Percentiles rank a stretch among this genome's conserved stretches.
Evolutionary conservation across 2,888 invertebrate genomes (phyloP).

Genomic region (Ophion slaviceki): DNA sequence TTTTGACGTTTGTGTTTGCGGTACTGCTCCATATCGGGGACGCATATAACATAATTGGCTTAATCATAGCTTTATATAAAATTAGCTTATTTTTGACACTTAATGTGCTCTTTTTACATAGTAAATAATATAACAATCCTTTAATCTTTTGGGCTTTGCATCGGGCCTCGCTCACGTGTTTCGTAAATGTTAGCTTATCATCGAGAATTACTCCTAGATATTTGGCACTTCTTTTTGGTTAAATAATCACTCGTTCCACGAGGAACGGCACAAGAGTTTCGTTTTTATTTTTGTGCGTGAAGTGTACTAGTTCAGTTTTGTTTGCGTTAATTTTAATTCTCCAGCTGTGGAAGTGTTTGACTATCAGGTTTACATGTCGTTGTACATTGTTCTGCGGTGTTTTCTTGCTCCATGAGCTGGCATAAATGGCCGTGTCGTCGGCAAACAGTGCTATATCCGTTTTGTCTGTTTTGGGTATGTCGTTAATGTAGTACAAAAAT

Average conservation of each 20-base stretch:
- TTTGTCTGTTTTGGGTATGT: no score
- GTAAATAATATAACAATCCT: not conserved
- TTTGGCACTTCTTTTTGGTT: not conserved
- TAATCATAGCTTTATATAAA: slow-evolving; percentile 39
- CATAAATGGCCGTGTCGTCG: no score
- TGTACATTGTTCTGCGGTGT: no score
- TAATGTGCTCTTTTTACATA: slow-evolving; percentile 19
- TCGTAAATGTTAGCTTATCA: not conserved
- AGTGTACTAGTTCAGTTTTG: not conserved
- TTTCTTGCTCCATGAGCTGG: no score
- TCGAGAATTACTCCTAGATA: not conserved
- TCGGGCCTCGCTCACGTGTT: not conserved
- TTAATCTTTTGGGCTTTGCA: slow-evolving; percentile 9
- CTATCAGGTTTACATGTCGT: no score
- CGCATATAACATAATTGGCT: slow-evolving; percentile 40
- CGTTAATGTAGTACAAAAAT: slow-evolving; percentile 21
- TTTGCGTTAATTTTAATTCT: not conserved
- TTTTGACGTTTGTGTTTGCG: slow-evolving; percentile 12
- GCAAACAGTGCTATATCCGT: no score
- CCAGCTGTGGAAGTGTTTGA: no score
- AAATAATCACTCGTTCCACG: not conserved
- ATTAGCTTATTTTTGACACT: slow-evolving; percentile 33
- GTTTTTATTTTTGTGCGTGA: not conserved
- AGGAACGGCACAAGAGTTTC: no score
- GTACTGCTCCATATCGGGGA: slow-evolving; percentile 47